phyloP scores from a whole-genome alignment of 1,140 invertebrate species.

The Sipha flava region DNA sequence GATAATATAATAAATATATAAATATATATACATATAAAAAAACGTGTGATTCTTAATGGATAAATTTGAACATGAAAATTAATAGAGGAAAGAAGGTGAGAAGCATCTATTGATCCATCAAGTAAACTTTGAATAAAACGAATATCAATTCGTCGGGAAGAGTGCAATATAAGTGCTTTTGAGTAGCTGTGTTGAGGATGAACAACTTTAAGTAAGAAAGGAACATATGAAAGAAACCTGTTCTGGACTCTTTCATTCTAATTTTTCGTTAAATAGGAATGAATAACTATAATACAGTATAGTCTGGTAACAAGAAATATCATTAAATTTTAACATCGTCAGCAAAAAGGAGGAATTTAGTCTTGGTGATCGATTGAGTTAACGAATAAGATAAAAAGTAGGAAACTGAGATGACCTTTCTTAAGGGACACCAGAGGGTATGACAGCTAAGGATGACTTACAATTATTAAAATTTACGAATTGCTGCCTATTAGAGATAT shows the following conservation, averaged over 20 bases:
- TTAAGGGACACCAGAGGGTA: neutral
- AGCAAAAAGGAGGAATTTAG: neutral
- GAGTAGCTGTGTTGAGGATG: neutral
- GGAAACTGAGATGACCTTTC: neutral
- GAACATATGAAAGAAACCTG: neutral
- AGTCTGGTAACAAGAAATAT: neutral
- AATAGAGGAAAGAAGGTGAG: neutral
- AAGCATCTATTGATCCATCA: neutral
- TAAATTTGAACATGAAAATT: neutral
- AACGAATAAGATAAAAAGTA: neutral
- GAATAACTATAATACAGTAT: neutral
- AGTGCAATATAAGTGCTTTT: neutral
- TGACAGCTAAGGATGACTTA: neutral
- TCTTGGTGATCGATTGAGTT: neutral
- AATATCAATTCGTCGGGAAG: neutral
- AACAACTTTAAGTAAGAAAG: neutral
- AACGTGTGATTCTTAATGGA: neutral
- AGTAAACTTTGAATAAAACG: neutral
- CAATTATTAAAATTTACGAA: too few species aligned
- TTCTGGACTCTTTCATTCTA: neutral
- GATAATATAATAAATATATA: too few species aligned
- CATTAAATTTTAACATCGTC: neutral
- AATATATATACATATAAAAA: too few species aligned
- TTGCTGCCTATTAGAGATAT: neutral
- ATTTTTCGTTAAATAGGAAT: neutral